Conservation (phyloP, 2,797 vertebrate species). For the Dendrocincla tyrannina region DNA sequence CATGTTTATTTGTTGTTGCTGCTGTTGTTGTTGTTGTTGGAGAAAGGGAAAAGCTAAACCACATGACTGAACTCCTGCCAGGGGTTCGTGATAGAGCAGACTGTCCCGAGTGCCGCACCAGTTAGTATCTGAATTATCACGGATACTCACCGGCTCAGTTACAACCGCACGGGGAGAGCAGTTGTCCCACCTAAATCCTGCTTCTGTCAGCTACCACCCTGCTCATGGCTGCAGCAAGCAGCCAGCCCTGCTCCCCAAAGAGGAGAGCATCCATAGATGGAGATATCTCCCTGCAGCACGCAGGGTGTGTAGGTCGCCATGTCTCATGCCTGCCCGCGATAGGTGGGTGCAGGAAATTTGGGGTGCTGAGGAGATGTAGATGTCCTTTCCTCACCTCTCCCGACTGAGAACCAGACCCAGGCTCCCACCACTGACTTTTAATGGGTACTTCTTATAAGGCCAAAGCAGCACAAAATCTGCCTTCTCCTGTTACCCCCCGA, state of each 20-base stretch:
- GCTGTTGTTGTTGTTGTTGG: conserved; percentile 62
- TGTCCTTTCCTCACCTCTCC: background rate
- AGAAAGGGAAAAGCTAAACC: conserved; percentile 66
- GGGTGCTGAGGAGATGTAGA: background rate
- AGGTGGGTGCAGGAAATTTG: background rate
- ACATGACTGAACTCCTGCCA: conserved; percentile 69
- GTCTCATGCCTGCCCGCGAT: fast-evolving
- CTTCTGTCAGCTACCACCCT: conserved; percentile 54
- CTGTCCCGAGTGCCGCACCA: conserved; percentile 49
- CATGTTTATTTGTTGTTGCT: conserved; percentile 55
- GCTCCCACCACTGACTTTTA: background rate
- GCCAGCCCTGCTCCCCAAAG: background rate
- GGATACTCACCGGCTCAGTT: conserved; percentile 65
- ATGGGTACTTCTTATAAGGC: background rate
- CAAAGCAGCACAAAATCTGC: background rate
- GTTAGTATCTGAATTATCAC: conserved; percentile 67
- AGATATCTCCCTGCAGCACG: background rate
- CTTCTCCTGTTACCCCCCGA: background rate
- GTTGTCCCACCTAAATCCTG: conserved; percentile 72
- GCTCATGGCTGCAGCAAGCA: background rate
- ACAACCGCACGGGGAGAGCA: conserved; percentile 30
- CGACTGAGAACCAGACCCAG: fast-evolving
- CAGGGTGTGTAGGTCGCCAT: fast-evolving
- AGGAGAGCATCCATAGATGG: background rate
- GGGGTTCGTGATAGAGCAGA: conserved; percentile 58